Base-by-base conservation (phyloP, 37 sponge, comb jelly and placozoan genomes). In the Crambe crambe region DNA sequence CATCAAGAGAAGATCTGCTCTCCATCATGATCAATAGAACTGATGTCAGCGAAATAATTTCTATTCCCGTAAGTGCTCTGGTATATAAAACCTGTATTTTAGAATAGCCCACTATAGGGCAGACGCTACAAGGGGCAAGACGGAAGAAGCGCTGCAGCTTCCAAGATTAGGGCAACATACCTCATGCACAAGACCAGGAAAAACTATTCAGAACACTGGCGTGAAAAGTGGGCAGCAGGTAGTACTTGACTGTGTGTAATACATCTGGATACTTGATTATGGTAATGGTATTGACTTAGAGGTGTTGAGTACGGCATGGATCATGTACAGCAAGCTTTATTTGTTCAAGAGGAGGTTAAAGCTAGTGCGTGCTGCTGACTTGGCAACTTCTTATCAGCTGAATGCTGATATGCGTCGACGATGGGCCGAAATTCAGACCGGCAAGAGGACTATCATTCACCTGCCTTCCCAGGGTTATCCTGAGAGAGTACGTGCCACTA, bases 291-390 rank as follows among this genome's bases (percentile, higher is more conserved):
- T 60, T n/a, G 25, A 21, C 5, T 60, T 60, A 84, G 89, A 84
- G 38, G 79, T 97, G 10, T 88, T 98, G 30, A 74, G 90, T 32
- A 84, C 86, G 80, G 67, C 82, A 0, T 98, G 98, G 98, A 41
- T 93, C 26, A 72, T 93, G 80, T 79, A 51, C 54, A 75, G 89
- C 68, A 90, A 83, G 39, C 56, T 77, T 39, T 59, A 65, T 29
- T 65, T 57, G 4, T 68, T 90, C 25, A 76, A 83, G 63, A 21
- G 67, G 44, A 29, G 54, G 56, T 76, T 98, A 79, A 87, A 83
- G 43, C 41, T 51, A 10, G 77, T 37, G 10, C 43, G 96, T 57
- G 88, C 71, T 25, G 22, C 44, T 22, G 62, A 84, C 27, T 43
- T 83, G 66, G 51, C 54, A 29, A 47, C 42, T 2, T 75, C 70